Conservation (phyloP, 2,888 invertebrate genomes). For the Agriopis marginaria region DNA sequence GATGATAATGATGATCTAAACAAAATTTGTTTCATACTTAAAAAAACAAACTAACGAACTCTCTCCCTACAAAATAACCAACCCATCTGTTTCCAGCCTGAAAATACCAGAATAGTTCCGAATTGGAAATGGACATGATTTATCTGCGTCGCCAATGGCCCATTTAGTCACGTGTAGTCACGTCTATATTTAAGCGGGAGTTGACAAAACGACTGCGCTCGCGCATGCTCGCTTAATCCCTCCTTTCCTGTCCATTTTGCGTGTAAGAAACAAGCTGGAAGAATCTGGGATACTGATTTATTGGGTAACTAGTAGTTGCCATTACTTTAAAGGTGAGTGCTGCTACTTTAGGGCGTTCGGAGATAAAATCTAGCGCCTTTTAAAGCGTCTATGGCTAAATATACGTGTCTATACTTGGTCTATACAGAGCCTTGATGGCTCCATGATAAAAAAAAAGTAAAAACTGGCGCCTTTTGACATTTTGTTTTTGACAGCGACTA, state of each 20-base stretch:
- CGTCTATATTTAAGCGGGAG: conserved; percentile 52
- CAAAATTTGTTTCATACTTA: not conserved
- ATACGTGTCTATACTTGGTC: too few species aligned
- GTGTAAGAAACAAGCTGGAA: conserved; percentile 20
- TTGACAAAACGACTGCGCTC: conserved; percentile 46
- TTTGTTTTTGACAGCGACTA: too few species aligned
- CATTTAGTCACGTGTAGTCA: conserved; percentile 54
- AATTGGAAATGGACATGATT: conserved; percentile 48
- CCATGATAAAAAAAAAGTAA: too few species aligned
- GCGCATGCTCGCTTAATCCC: conserved; percentile 60
- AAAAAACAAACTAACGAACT: conserved; percentile 2
- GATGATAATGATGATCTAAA: too few species aligned
- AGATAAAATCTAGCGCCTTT: too few species aligned
- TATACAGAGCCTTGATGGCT: too few species aligned
- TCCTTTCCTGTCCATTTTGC: conserved; percentile 64
- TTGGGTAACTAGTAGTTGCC: not conserved
- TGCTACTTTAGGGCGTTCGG: too few species aligned
- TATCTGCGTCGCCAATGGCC: conserved; percentile 47
- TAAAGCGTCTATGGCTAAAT: too few species aligned
- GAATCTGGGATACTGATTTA: conserved; percentile 39
- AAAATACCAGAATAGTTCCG: conserved; percentile 37
- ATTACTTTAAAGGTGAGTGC: too few species aligned
- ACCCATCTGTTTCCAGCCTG: conserved; percentile 27
- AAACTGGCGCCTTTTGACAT: too few species aligned
- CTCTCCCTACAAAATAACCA: conserved; percentile 7